Conservation (phyloP, 2,113 vertebrate species). For the Sula dactylatra region DNA sequence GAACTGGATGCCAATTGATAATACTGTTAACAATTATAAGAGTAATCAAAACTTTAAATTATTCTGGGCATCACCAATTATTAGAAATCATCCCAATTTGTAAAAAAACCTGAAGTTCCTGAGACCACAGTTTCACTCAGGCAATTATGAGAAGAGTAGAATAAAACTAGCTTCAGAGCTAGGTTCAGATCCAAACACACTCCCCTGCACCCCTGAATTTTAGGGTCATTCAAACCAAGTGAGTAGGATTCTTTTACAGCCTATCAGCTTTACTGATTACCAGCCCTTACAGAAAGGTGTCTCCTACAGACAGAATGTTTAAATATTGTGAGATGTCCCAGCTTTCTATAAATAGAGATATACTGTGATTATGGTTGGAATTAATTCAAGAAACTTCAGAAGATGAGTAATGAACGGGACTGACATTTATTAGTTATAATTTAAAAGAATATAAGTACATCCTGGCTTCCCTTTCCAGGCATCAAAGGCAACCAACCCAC, state of each 20-base stretch:
- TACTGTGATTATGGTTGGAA: conserved; percentile 68
- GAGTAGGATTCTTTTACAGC: background rate
- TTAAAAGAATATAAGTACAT: conserved; percentile 28
- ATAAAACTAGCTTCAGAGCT: background rate
- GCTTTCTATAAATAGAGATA: conserved; percentile 71
- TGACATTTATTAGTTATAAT: conserved; percentile 55
- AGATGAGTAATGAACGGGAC: conserved; percentile 63
- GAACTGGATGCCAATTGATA: background rate
- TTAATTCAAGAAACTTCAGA: conserved; percentile 69
- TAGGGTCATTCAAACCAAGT: background rate
- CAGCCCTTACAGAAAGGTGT: conserved; percentile 56
- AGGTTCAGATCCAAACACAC: background rate
- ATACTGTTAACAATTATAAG: background rate
- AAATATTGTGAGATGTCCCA: conserved; percentile 47
- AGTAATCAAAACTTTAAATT: background rate
- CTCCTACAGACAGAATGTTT: conserved; percentile 32
- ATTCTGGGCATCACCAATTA: background rate
- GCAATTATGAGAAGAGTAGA: background rate
- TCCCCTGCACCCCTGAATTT: background rate
- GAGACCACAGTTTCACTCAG: background rate
- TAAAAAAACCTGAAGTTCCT: background rate
- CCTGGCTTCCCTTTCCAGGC: background rate
- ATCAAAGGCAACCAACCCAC: background rate
- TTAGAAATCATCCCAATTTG: background rate
- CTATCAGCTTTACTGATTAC: conserved; percentile 20